These are phyloP conservation scores for Orthosia incerta DNA, from an alignment of 2,888 invertebrate genomes.

Conservation along the genomic window DNA sequence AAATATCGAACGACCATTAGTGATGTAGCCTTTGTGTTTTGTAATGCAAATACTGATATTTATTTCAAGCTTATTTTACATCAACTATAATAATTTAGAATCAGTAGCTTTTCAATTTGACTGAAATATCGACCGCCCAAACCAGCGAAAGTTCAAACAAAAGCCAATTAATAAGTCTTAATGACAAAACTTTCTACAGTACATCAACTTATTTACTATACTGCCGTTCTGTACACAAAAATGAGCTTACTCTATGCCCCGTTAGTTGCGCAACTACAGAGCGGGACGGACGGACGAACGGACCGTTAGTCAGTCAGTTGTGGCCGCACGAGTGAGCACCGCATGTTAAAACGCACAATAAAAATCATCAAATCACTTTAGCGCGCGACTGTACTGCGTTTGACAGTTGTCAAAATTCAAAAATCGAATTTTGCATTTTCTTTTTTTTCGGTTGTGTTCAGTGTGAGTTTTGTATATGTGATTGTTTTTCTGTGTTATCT, in stretches of 20 bases:
- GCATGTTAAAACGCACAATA: constrained; percentile 73
- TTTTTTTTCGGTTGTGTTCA: neutral
- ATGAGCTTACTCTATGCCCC: constrained; percentile 87
- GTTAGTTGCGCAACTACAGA: constrained; percentile 88
- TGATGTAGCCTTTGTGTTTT: constrained; percentile 1
- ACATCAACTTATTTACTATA: constrained; percentile 53
- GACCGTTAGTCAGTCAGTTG: constrained; percentile 83
- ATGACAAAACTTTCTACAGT: constrained; percentile 43
- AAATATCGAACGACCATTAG: constrained; percentile 16
- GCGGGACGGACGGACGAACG: constrained; percentile 82
- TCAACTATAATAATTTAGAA: neutral
- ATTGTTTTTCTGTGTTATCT: constrained; percentile 22
- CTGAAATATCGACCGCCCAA: neutral
- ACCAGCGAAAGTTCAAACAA: constrained; percentile 30
- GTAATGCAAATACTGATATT: neutral
- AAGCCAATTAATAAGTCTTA: constrained; percentile 29
- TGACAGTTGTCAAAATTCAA: constrained; percentile 68
- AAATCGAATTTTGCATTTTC: constrained; percentile 10
- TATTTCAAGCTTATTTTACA: constrained; percentile 10
- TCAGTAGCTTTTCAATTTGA: neutral
- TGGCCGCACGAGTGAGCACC: constrained; percentile 79
- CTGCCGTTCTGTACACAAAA: constrained; percentile 79
- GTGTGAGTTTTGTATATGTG: constrained; percentile 29
- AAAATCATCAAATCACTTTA: constrained; percentile 68
- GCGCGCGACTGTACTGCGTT: constrained; percentile 70